phyloP scores from a whole-genome alignment of 2,888 invertebrate genomes.

The Cynaeus angustus region DNA sequence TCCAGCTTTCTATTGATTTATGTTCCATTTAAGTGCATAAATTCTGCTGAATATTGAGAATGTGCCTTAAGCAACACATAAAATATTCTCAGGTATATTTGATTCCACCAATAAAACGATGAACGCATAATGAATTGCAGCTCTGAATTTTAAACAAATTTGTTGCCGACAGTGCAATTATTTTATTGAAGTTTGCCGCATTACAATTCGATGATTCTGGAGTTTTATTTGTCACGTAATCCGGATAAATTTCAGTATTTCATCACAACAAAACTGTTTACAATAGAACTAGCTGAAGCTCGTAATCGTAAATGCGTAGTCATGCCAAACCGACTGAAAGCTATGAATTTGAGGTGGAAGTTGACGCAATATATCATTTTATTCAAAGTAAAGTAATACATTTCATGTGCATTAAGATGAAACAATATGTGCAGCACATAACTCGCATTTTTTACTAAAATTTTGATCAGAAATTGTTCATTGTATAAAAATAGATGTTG shows the following conservation, averaged over 20 bases:
- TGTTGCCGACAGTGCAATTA: background rate
- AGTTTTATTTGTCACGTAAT: slow-evolving; percentile 16
- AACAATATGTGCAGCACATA: too few relatives aligned
- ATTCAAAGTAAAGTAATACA: background rate
- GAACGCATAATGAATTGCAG: too few relatives aligned
- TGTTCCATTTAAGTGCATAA: background rate
- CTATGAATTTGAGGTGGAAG: slow-evolving; percentile 23
- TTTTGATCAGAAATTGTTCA: too few relatives aligned
- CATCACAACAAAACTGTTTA: slow-evolving; percentile 44
- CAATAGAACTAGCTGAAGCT: slow-evolving; percentile 28
- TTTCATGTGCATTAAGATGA: too few relatives aligned
- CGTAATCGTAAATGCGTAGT: slow-evolving; percentile 10
- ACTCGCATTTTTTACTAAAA: too few relatives aligned
- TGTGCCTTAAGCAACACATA: background rate
- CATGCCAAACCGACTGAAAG: slow-evolving; percentile 12
- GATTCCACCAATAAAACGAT: background rate
- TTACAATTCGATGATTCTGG: background rate
- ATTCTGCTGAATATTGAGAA: background rate
- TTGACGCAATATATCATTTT: slow-evolving; percentile 8
- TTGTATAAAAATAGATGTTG: too few relatives aligned
- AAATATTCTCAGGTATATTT: background rate
- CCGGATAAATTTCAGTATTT: slow-evolving; percentile 32
- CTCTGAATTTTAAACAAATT: background rate
- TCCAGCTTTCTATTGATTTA: background rate
- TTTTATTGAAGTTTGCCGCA: background rate